Conservation (phyloP, 1,140 invertebrate species). For the Trachymyrmex cornetzi region DNA sequence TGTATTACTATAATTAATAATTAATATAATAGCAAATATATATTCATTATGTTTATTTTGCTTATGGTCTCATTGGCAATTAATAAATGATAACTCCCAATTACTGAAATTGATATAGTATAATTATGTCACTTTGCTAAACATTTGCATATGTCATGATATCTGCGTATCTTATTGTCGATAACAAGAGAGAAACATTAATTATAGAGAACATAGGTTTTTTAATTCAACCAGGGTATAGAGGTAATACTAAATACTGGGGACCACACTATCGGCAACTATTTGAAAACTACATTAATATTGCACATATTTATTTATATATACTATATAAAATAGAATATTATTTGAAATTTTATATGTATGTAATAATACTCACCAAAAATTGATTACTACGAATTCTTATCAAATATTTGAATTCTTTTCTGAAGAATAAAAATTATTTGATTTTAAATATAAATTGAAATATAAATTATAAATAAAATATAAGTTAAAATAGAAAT, state of each 20-base stretch:
- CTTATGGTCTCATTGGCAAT: not conserved
- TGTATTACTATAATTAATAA: slow-evolving; percentile 7
- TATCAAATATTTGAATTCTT: not conserved
- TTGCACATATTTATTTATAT: not conserved
- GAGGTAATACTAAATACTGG: not conserved
- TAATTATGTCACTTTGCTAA: not conserved
- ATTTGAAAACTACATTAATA: not conserved
- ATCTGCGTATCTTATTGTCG: not conserved
- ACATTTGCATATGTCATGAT: slow-evolving; percentile 1
- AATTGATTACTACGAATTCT: too few relatives aligned
- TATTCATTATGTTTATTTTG: not conserved
- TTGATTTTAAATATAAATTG: not conserved
- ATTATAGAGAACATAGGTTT: not conserved
- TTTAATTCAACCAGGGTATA: not conserved
- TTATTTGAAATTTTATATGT: not conserved
- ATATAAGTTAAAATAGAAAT: too few relatives aligned
- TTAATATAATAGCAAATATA: slow-evolving; percentile 6
- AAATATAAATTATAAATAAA: too few relatives aligned
- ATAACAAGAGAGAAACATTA: not conserved
- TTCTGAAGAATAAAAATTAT: not conserved
- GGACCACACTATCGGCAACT: not conserved
- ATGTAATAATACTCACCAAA: not conserved
- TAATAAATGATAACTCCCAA: not conserved
- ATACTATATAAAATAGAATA: not conserved
- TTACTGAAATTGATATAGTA: slow-evolving; percentile 6